A percentile compares a stretch with the other conserved stretches of the same genome.
Conservation (phyloP, 2,888 invertebrate species). For the Phlogophora meticulosa region DNA sequence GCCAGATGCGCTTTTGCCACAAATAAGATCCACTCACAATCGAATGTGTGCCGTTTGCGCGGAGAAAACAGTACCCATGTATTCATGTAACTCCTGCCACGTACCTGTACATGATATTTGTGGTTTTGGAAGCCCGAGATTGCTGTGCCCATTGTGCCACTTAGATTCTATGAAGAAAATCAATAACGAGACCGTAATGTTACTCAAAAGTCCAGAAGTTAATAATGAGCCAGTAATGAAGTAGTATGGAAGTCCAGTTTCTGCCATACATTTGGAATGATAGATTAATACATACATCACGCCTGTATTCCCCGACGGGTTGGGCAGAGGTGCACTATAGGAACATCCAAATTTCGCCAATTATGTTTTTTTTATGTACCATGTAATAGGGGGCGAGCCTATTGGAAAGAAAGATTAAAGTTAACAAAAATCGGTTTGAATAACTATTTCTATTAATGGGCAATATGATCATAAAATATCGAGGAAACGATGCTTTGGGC, state of each 20-base stretch:
- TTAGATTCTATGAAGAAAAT: neutral
- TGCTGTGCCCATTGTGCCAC: constrained; percentile 19
- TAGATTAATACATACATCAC: no score
- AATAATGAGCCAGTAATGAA: neutral
- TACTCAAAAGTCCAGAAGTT: neutral
- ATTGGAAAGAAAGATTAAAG: no score
- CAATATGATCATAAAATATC: no score
- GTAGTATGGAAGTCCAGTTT: neutral
- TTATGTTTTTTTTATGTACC: no score
- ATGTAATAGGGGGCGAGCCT: no score
- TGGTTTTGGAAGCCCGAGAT: neutral
- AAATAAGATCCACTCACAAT: neutral
- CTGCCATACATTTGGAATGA: neutral
- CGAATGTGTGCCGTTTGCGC: constrained; percentile 13
- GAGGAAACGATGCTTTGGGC: no score
- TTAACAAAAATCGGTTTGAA: no score
- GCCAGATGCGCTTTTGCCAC: neutral
- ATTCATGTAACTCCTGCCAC: constrained; percentile 14
- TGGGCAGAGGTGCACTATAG: no score
- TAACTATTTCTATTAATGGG: no score
- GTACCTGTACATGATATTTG: constrained; percentile 19
- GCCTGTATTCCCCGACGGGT: no score
- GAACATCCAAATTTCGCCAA: no score
- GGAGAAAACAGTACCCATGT: neutral
- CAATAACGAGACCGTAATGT: neutral